Conservation (phyloP, 92 coral and sea anemone species). For the Porites lobata region DNA sequence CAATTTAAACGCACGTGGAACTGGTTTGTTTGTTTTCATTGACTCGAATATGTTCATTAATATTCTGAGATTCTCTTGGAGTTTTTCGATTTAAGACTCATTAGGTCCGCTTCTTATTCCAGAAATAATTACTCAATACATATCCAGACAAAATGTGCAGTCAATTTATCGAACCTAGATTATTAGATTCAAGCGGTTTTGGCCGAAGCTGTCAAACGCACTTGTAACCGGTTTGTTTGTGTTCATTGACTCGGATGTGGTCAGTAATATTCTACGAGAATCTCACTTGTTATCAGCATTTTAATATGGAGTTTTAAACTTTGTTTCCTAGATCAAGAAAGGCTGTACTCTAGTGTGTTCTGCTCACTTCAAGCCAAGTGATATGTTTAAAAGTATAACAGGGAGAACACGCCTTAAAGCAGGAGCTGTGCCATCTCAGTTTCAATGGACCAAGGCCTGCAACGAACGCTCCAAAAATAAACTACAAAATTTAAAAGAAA, state of each 20-base stretch:
- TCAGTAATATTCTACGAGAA: neutral
- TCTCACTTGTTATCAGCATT: conserved; percentile 10
- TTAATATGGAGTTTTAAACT: conserved; percentile 5
- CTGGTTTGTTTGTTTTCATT: conserved; percentile 54
- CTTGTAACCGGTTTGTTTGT: conserved; percentile 52
- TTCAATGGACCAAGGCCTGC: conserved; percentile 49
- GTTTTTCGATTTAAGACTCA: too few species aligned
- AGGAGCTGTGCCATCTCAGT: conserved; percentile 58
- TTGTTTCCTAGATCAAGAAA: conserved; percentile 21
- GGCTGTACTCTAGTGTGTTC: conserved; percentile 39
- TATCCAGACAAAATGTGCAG: too few species aligned
- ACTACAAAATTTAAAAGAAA: conserved; percentile 38
- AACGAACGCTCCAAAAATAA: conserved; percentile 47
- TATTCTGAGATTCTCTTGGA: neutral
- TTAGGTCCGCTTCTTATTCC: too few species aligned
- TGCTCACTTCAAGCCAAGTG: conserved; percentile 52
- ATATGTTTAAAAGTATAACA: conserved; percentile 31
- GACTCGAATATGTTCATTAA: conserved; percentile 7
- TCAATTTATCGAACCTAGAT: too few species aligned
- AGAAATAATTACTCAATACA: too few species aligned
- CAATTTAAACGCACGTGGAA: conserved; percentile 43
- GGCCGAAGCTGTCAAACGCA: conserved; percentile 60
- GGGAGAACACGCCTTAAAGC: conserved; percentile 49
- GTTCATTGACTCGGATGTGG: conserved; percentile 31
- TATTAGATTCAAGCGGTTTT: conserved; percentile 20